These are phyloP conservation scores for Podarcis lilfordi DNA, from an alignment of 2,797 vertebrate species.

Conservation along the genomic window DNA sequence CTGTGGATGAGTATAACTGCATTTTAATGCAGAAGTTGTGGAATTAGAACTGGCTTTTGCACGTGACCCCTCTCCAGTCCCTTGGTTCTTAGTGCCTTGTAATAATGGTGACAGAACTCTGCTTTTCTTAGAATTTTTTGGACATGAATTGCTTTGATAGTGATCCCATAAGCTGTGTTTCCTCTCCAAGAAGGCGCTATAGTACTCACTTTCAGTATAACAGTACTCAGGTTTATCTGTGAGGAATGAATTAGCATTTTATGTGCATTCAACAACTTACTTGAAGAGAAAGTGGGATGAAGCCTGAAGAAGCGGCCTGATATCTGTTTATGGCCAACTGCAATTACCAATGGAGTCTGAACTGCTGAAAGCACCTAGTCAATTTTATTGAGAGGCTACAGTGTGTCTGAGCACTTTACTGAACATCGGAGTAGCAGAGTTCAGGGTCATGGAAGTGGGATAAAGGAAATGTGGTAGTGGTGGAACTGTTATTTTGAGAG, in stretches of 20 bases:
- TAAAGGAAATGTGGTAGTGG: not conserved
- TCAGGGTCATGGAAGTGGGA: too few species aligned
- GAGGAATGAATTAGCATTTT: constrained; percentile 47
- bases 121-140: constrained; percentile 19
- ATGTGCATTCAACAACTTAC: constrained; percentile 14
- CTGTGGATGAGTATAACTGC: constrained; percentile 16
- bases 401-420: not conserved
- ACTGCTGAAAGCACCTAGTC: not conserved
- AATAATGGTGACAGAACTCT: constrained; percentile 52
- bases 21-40: constrained; percentile 38
- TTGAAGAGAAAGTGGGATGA: constrained; percentile 45
- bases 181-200: constrained; percentile 24
- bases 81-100: constrained; percentile 30
- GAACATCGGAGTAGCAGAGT: not conserved
- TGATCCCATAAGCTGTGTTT: constrained; percentile 52
- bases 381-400: not conserved
- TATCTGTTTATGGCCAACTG: not conserved
- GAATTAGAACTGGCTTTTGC: constrained; percentile 53
- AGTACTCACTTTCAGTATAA: constrained; percentile 35
- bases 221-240: constrained; percentile 29
- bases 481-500: not conserved
- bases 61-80: not conserved
- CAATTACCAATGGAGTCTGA: constrained; percentile 22
- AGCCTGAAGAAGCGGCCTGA: not conserved
- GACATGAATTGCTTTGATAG: constrained; percentile 26